These are phyloP conservation scores for Notothenia coriiceps DNA, from an alignment of 2,113 vertebrate species.

Conservation along the genomic window DNA sequence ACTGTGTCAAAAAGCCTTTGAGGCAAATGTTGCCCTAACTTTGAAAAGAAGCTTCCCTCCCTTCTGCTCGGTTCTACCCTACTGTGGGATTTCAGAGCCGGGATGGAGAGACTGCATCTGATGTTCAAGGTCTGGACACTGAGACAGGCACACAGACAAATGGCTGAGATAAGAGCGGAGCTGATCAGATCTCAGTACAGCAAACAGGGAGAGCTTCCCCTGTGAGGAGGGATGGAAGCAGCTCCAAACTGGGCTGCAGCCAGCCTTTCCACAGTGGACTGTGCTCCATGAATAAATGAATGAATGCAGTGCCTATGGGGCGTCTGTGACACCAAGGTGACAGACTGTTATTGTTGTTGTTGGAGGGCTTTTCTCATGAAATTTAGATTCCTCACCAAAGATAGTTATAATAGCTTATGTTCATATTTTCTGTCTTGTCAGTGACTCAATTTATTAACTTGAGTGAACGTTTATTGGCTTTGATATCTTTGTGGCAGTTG, in stretches of 20 bases:
- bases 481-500: neutral
- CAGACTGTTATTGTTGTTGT: constrained; percentile 79
- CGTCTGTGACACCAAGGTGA: constrained; percentile 67
- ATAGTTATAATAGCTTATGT: neutral
- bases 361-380: constrained; percentile 21
- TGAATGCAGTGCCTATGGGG: constrained; percentile 77
- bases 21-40: constrained; percentile 69
- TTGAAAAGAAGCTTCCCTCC: constrained; percentile 75
- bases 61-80: constrained; percentile 76
- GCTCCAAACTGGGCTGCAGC: constrained; percentile 83
- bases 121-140: constrained; percentile 84
- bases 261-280: constrained; percentile 82
- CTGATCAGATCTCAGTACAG: constrained; percentile 83
- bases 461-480: neutral
- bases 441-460: neutral
- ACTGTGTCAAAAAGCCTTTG: constrained; percentile 72
- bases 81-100: constrained; percentile 74
- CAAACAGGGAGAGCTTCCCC: constrained; percentile 77
- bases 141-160: constrained; percentile 82
- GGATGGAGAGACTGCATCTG: constrained; percentile 68
- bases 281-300: constrained; percentile 80
- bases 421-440: neutral
- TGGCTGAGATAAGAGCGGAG: constrained; percentile 83
- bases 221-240: constrained; percentile 80
- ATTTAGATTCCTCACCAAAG: constrained; percentile 22